Evolutionary conservation across 2,113 vertebrate species (phyloP).

Genomic region (Chaetura pelagica): DNA sequence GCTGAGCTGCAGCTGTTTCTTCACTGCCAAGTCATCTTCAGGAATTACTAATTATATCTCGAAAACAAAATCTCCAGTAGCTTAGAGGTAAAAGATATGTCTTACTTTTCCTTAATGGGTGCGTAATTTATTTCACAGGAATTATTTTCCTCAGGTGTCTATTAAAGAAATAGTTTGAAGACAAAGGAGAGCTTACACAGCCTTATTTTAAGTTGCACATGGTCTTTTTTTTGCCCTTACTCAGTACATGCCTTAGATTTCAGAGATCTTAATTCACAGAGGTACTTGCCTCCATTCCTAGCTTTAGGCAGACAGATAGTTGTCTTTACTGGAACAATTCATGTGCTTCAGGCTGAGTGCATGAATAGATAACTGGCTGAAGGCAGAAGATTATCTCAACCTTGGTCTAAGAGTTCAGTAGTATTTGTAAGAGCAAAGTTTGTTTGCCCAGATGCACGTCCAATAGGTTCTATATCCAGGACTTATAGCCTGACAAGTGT

Average conservation of each 20-base stretch:
- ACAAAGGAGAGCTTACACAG: background rate
- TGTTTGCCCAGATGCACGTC: background rate
- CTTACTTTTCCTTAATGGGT: background rate
- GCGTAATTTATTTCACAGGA: background rate
- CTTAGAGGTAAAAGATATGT: background rate
- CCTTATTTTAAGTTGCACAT: background rate
- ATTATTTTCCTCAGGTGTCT: background rate
- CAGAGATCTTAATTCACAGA: slow-evolving; percentile 1
- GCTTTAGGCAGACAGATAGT: background rate
- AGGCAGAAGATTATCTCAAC: background rate
- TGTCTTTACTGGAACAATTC: background rate
- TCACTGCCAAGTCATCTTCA: background rate
- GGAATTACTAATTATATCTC: background rate
- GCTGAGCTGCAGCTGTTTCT: background rate
- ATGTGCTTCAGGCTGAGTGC: background rate
- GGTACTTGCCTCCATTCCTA: background rate
- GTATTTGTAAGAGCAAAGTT: background rate
- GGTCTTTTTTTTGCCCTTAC: background rate
- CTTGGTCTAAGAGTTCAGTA: background rate
- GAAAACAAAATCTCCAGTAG: background rate
- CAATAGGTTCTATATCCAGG: background rate
- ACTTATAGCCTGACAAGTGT: background rate
- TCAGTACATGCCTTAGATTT: background rate
- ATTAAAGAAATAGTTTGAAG: background rate
- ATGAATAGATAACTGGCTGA: background rate